Percentiles rank a stretch among this genome's conserved stretches.
phyloP scores from a whole-genome alignment of 1,140 invertebrate genomes.

The Zeugodacus cucurbitae region DNA sequence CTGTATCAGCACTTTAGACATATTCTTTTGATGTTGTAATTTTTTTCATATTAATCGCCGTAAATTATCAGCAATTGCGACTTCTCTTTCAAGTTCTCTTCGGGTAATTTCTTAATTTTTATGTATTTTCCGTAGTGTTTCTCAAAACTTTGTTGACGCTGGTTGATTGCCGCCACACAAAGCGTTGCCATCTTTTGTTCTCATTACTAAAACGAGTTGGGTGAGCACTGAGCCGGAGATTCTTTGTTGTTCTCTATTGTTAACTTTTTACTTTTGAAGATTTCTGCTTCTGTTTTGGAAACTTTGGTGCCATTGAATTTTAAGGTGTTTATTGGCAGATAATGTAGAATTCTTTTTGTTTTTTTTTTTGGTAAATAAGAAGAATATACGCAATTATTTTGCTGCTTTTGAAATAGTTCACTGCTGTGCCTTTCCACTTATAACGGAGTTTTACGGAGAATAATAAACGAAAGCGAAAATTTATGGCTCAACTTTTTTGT shows the following conservation, averaged over 20 bases:
- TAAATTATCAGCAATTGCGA: neutral
- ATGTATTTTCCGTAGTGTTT: neutral
- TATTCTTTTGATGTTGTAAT: neutral
- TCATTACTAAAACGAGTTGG: neutral
- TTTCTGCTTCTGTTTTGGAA: neutral
- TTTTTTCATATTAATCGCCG: neutral
- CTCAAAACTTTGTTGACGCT: neutral
- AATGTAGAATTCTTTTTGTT: neutral
- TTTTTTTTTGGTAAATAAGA: neutral
- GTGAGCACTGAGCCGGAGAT: neutral
- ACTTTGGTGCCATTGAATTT: neutral
- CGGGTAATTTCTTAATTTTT: neutral
- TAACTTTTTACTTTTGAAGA: neutral
- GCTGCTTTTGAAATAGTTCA: neutral
- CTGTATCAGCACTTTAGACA: neutral
- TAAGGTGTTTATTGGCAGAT: neutral
- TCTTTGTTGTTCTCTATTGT: neutral
- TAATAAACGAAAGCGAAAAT: slow-evolving; percentile 27
- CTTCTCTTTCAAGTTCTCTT: neutral
- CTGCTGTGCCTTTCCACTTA: neutral
- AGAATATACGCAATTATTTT: neutral
- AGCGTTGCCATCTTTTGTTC: neutral
- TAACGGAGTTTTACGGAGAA: neutral
- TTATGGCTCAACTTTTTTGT: neutral
- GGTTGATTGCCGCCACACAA: neutral